Conservation (phyloP, 2,113 vertebrate genomes). For the Eptatretus burgeri region DNA sequence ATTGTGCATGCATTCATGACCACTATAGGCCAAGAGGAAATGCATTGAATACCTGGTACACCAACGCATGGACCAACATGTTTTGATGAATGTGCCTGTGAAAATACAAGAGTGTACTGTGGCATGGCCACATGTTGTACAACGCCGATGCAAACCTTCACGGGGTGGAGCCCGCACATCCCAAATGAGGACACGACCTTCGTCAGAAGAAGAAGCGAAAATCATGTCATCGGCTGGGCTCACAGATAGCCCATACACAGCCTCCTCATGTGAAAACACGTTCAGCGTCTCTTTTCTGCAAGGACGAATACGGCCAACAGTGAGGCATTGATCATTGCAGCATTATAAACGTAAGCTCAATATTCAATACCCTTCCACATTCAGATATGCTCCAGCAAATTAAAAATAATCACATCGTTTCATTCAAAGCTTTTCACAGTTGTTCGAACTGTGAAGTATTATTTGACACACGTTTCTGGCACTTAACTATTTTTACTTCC, state of each 20-base stretch:
- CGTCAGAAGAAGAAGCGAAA: conserved; percentile 88
- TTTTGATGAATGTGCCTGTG: not conserved
- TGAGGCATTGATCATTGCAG: not conserved
- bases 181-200: conserved; percentile 92
- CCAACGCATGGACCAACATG: not conserved
- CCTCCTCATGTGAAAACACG: conserved; percentile 82
- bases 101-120: not conserved
- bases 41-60: no score
- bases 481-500: no score
- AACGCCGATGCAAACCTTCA: conserved; percentile 25
- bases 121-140: no score
- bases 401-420: no score
- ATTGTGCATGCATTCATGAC: no score
- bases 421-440: no score
- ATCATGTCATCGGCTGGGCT: conserved; percentile 91
- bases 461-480: no score
- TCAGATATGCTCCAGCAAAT: no score
- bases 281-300: conserved; percentile 63
- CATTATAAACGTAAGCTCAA: no score
- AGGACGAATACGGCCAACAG: conserved; percentile 10
- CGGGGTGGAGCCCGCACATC: conserved; percentile 77
- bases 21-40: no score
- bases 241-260: conserved; percentile 87
- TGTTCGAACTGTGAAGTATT: no score
- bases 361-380: no score